These are phyloP conservation scores for Prenolepis imparis DNA, from an alignment of 2,888 invertebrate species.

Conservation along the genomic window DNA sequence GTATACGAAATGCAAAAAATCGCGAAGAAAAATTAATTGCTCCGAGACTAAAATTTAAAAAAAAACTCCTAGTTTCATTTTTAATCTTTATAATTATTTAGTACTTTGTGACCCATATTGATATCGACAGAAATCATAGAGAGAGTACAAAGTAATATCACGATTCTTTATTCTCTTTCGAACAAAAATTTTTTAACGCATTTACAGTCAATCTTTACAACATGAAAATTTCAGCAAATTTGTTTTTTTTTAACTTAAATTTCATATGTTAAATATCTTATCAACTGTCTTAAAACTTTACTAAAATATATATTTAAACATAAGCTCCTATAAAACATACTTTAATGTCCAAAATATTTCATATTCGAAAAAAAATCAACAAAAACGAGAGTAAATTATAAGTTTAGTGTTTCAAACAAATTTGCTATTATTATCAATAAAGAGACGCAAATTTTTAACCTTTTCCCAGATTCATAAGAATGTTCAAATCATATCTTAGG, in stretches of 20 bases:
- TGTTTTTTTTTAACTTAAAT: neutral
- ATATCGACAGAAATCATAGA: neutral
- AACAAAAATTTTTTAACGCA: neutral
- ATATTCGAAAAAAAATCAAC: neutral
- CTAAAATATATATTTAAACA: neutral
- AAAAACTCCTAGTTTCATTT: neutral
- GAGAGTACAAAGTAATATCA: neutral
- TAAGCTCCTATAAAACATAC: neutral
- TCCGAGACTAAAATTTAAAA: neutral
- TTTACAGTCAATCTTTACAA: neutral
- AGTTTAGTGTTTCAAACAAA: neutral
- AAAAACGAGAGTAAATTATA: neutral
- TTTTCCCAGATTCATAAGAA: neutral
- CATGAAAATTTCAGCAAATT: neutral
- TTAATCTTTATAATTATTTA: neutral
- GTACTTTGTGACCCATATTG: neutral
- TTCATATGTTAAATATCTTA: neutral
- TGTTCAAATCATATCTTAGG: neutral
- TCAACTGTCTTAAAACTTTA: neutral
- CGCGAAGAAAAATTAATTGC: neutral
- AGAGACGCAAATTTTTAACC: neutral
- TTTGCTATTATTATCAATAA: neutral
- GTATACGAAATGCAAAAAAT: neutral
- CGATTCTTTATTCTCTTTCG: neutral
- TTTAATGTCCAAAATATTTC: neutral